Base-by-base conservation (phyloP, 2,113 vertebrate species). In the Alosa alosa region DNA sequence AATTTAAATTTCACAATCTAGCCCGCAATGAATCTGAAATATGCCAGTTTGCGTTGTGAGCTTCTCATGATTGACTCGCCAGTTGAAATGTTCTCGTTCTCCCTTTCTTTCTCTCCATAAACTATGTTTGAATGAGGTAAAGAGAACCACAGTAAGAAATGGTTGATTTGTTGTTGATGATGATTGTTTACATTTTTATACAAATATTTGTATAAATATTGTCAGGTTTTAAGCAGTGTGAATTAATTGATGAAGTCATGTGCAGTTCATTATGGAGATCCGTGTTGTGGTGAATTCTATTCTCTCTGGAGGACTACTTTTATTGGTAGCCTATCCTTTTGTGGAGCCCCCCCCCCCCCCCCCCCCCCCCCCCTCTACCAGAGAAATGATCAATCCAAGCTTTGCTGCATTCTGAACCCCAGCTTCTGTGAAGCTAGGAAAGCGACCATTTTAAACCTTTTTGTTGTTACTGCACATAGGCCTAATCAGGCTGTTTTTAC, bases 381-480 rank as follows among this genome's bases (percentile, higher is more conserved):
- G 84, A 49, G 9, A n/a, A 86, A 20, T 75, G 36, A 84, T 50
- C 86, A 86, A 41, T 84, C 81, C 41, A 44, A 44, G 41, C 2
- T 25, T 82, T 44, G 31, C 86, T 49, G 64, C 44, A 25, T 83
- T 85, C 81, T 31, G 13, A 5, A 17, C n/a, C 50, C 18, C 20
- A 81, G 49, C 57, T 52, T 82, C 22, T 81, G 84, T 31, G 1
- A 68, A 9, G 64, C 64, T 68, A 1, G 6, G 60, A 11, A 68
- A 68, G 60, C 1, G n/a, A 68, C n/a, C 6, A 25, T 25, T 68
- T 22, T 22, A 60, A 22, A n/a, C 22, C 7, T 20, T 57, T 68
- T 10, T 68, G 57, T 10, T 25, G 5, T 68, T 68, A n/a, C 22
- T 68, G 60, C 6, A 68, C 22, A 68, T 25, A 10, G 60, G 20